Conservation (phyloP, 2,113 vertebrate genomes). For the Lasiurus cinereus region DNA sequence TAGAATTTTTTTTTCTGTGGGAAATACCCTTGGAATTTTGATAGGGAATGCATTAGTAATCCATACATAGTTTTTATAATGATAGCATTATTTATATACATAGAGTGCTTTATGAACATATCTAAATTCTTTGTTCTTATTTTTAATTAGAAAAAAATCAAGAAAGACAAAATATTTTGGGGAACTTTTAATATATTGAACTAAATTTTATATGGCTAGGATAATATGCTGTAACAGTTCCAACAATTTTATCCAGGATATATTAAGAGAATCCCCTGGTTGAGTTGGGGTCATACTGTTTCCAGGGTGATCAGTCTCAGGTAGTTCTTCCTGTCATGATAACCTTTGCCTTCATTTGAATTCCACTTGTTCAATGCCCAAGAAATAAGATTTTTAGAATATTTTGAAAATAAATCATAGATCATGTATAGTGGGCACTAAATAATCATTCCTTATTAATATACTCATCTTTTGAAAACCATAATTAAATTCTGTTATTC, state of each 20-base stretch:
- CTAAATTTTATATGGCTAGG: background rate
- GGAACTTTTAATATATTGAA: background rate
- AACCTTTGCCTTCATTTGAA: conserved; percentile 16
- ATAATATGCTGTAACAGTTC: background rate
- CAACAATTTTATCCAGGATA: background rate
- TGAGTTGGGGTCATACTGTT: background rate
- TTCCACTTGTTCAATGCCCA: background rate
- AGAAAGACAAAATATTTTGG: background rate
- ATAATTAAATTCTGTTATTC: background rate
- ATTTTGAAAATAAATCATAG: conserved; percentile 32
- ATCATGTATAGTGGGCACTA: background rate
- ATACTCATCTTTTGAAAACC: background rate
- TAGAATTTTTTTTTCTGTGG: conserved; percentile 16
- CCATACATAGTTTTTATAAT: background rate
- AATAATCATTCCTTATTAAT: background rate
- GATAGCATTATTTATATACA: background rate
- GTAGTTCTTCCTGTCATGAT: background rate
- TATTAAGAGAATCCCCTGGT: background rate
- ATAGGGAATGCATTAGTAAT: background rate
- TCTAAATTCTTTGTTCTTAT: background rate
- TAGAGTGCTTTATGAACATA: background rate
- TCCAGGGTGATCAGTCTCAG: background rate
- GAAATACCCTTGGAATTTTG: background rate
- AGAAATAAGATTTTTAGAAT: background rate
- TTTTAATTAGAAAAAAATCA: background rate